Conservation (phyloP, 2,888 invertebrate genomes). For the Synanthedon formicaeformis region DNA sequence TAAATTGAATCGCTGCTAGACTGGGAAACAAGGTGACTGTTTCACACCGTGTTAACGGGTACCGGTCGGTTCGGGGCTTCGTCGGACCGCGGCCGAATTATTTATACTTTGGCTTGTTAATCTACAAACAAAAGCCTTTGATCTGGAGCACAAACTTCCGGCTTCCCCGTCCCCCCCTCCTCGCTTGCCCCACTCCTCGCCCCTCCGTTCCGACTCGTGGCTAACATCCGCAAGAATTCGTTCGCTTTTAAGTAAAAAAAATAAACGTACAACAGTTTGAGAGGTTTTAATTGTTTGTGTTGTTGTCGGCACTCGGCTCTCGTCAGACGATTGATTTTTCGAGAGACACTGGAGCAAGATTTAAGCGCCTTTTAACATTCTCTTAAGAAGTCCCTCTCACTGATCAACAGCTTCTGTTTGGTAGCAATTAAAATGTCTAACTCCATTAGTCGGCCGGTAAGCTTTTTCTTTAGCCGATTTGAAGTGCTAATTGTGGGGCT, state of each 20-base stretch:
- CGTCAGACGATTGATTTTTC: constrained; percentile 4
- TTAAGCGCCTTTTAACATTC: neutral
- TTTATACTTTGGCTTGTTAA: constrained; percentile 32
- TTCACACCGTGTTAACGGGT: neutral
- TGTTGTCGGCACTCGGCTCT: constrained; percentile 2
- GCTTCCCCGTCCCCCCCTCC: constrained; percentile 4
- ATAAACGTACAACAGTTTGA: constrained; percentile 9
- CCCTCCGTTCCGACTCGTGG: neutral
- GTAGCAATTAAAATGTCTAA: constrained; percentile 20
- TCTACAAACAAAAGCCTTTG: constrained; percentile 49
- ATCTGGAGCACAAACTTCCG: constrained; percentile 36
- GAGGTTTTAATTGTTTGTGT: constrained; percentile 9
- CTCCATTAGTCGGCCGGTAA: constrained; percentile 11
- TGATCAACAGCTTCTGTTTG: constrained; percentile 12
- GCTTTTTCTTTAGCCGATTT: too few relatives aligned
- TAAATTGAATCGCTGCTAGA: too few relatives aligned
- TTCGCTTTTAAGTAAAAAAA: constrained; percentile 20
- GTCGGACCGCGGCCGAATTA: constrained; percentile 8
- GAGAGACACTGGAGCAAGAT: neutral
- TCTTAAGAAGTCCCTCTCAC: neutral
- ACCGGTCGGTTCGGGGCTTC: constrained; percentile 1
- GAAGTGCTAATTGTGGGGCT: too few relatives aligned
- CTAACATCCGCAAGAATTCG: constrained; percentile 21
- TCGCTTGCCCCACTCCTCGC: neutral
- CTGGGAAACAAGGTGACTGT: too few relatives aligned